Percentiles rank a stretch among this genome's conserved stretches.
phyloP scores from a whole-genome alignment of 2,113 vertebrate genomes.

The Upupa epops region DNA sequence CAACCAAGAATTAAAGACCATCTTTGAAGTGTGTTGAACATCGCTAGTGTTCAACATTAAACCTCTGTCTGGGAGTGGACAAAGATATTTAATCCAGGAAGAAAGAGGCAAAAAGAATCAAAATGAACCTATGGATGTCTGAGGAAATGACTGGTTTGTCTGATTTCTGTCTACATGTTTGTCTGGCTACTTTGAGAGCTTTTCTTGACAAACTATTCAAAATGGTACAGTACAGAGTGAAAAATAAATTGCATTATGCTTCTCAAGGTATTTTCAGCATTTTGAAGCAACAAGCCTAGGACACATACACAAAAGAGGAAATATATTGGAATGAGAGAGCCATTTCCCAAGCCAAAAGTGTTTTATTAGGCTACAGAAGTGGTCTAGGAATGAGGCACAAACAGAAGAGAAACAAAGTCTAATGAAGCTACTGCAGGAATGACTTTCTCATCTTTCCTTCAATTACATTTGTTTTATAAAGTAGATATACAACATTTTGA shows the following conservation, averaged over 20 bases:
- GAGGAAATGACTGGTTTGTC: no score
- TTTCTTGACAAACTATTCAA: neutral
- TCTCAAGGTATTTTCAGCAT: neutral
- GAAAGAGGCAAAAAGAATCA: neutral
- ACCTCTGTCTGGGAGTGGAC: neutral
- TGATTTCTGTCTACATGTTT: no score
- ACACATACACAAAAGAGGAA: neutral
- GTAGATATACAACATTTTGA: accelerated
- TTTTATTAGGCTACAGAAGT: neutral
- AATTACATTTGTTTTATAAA: neutral
- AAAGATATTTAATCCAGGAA: neutral
- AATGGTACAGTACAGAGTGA: neutral
- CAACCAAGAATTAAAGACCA: neutral
- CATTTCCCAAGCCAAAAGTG: neutral
- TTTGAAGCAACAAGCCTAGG: neutral
- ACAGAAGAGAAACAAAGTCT: neutral
- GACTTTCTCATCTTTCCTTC: neutral
- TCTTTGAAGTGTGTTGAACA: neutral
- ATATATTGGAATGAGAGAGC: neutral
- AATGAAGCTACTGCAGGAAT: neutral
- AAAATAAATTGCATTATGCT: neutral
- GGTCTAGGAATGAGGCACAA: neutral
- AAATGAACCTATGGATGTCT: neutral
- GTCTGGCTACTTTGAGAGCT: neutral
- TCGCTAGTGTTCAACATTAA: neutral